Percentiles rank a stretch among this genome's conserved stretches.
These are phyloP conservation scores for Galeopterus variegatus DNA, from an alignment of 2,113 vertebrate genomes.

Conservation along the genomic window DNA sequence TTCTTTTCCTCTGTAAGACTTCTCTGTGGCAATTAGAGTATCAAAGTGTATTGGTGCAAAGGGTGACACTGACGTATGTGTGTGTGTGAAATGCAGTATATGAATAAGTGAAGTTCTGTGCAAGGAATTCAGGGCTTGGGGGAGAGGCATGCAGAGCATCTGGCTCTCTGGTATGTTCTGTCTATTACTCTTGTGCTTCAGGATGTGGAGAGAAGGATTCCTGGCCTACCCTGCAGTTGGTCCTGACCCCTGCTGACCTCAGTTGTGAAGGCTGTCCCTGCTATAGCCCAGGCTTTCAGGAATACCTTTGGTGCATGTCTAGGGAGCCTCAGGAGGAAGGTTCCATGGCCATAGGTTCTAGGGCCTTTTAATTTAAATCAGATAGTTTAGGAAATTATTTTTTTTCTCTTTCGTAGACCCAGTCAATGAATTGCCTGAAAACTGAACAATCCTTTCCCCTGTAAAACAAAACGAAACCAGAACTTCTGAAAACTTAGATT, in stretches of 20 bases:
- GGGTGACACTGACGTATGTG: too few species aligned
- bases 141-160: neutral
- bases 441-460: neutral
- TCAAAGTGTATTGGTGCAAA: neutral
- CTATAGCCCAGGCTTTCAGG: neutral
- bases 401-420: neutral
- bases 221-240: neutral
- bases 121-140: neutral
- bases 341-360: neutral
- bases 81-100: too few species aligned
- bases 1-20: neutral
- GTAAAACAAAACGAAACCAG: neutral
- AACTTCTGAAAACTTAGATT: neutral
- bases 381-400: neutral
- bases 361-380: neutral
- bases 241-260: neutral
- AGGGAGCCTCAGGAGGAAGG: neutral
- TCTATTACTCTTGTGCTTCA: neutral
- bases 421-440: neutral
- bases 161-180: neutral
- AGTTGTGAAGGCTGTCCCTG: too few species aligned
- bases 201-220: neutral
- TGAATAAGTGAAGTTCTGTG: neutral
- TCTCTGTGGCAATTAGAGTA: neutral
- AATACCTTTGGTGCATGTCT: accelerated